Evolutionary conservation across 2,888 invertebrate genomes (phyloP), one percentile per base, ranked within the genome.

Genomic region (Lucinisca nassula): DNA sequence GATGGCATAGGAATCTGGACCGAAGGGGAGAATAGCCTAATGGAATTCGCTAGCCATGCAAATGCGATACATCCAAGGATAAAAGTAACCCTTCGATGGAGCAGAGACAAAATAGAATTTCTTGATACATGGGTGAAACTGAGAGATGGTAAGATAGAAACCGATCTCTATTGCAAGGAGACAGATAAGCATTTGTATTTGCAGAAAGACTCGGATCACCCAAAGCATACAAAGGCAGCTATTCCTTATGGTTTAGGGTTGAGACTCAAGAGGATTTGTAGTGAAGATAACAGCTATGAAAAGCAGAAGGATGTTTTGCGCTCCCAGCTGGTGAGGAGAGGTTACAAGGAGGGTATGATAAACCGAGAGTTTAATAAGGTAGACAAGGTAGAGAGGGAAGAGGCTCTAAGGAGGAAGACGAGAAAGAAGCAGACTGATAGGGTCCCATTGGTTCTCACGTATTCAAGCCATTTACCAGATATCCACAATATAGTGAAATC

Each of bases 1-100:
- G 75, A 75, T 49, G 49, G 45, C 4, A 30, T 75, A n/a, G 45
- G 45, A 6, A 75, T 49, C 45, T 75, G 49, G 75, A 75, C 45
- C 6, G 49, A 75, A 40, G 75, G 75, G 3, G 75, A 49, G 24
- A 35, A 75, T 10, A 49, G n/a, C 17, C 24, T 74, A 30, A 3
- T 74, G 6, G n/a, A 74, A 30, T 74, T 74, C 24, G 49, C 30
- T 24, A 45, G 32, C 6, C 49, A 75, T n/a, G 51, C 75, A 27
- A 75, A 75, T 49, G 35, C 24, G 6, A 51, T 75, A 27, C 45
- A 75, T 49, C 75, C 75, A 4, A 45, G 10, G 6, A 75, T 75
- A 24, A 75, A 75, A 10, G 27, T 75, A 12, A 37, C 35, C 4
- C 40, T 72, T 6, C 6, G 32, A 32, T 70, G 70, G 70, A 30